These are phyloP conservation scores for Corvus hawaiiensis DNA, from an alignment of 2,113 vertebrate species.

Conservation along the genomic window DNA sequence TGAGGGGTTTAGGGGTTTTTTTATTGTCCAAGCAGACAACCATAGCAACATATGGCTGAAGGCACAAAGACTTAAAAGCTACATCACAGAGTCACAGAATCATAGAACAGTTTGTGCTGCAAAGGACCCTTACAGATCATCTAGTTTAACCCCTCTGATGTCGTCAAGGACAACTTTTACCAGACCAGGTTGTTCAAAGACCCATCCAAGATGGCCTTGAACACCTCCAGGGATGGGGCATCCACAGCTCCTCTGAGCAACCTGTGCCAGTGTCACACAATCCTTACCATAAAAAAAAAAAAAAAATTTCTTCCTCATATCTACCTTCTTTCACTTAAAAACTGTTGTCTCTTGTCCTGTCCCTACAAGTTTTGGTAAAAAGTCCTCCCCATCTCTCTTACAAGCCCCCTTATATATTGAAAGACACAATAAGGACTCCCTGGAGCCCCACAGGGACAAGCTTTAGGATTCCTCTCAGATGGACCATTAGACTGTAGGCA, in stretches of 20 bases:
- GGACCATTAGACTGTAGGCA: not conserved
- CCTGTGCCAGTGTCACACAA: not conserved
- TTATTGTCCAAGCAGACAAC: not conserved
- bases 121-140: not conserved
- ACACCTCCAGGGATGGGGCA: not conserved
- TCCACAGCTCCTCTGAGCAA: not conserved
- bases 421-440: not conserved
- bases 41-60: not conserved
- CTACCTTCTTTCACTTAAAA: not conserved
- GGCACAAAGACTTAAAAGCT: not conserved
- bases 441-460: not conserved
- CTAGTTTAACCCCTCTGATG: fast-evolving
- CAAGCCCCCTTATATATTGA: not conserved
- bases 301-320: not conserved
- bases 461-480: not conserved
- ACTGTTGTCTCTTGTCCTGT: not conserved
- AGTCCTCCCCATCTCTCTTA: not conserved
- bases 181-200: not conserved
- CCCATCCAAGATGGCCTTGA: fast-evolving
- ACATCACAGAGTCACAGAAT: not conserved
- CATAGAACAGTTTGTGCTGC: not conserved
- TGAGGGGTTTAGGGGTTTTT: not conserved
- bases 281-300: not conserved
- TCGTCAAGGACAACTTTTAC: not conserved
- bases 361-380: not conserved